phyloP scores from a whole-genome alignment of 2,888 invertebrate species.

The Sericinus montela region DNA sequence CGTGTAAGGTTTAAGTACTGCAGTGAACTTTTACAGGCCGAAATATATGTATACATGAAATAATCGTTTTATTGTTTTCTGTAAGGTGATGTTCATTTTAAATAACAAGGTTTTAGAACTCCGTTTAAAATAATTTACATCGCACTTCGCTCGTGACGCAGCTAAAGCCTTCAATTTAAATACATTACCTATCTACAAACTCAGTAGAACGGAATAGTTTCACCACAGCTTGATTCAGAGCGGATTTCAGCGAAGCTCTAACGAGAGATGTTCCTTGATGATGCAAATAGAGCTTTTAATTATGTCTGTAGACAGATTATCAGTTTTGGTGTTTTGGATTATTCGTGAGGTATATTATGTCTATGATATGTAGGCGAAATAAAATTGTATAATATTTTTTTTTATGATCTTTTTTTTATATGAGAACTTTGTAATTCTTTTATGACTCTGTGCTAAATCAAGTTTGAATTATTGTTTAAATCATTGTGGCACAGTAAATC shows the following conservation, averaged over 20 bases:
- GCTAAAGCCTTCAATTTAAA: slow-evolving; percentile 21
- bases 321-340: neutral
- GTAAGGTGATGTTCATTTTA: neutral
- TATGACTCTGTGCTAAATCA: too few relatives aligned
- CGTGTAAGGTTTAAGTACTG: too few relatives aligned
- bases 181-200: slow-evolving; percentile 24
- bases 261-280: slow-evolving; percentile 2
- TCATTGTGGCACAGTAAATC: too few relatives aligned
- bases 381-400: too few relatives aligned
- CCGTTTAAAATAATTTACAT: slow-evolving; percentile 26
- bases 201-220: slow-evolving; percentile 21
- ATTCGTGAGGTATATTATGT: neutral
- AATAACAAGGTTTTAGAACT: slow-evolving; percentile 21
- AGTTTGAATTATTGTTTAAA: too few relatives aligned
- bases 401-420: too few relatives aligned
- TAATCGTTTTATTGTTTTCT: too few relatives aligned
- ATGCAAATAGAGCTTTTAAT: slow-evolving; percentile 10
- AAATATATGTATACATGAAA: too few relatives aligned
- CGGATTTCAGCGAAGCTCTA: slow-evolving; percentile 16
- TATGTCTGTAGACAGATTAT: neutral
- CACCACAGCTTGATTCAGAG: slow-evolving; percentile 24
- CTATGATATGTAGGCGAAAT: too few relatives aligned
- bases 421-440: too few relatives aligned
- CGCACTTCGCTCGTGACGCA: slow-evolving; percentile 22
- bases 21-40: too few relatives aligned